Evolutionary conservation across 2,113 vertebrate species (phyloP).

Genomic region (Peromyscus californicus): DNA sequence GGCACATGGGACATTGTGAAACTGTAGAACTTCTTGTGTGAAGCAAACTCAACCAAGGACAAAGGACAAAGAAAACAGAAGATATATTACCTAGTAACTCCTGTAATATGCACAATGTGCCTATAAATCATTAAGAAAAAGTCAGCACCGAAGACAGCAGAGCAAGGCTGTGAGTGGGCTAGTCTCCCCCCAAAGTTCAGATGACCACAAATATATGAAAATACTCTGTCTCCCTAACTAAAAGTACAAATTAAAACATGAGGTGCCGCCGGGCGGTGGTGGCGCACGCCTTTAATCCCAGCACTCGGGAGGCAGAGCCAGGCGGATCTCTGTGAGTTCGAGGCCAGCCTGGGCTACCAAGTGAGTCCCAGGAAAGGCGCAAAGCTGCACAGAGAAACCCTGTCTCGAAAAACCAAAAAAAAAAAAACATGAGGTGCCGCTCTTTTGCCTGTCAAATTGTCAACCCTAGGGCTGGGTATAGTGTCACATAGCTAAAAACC

Average conservation of each 20-base stretch:
- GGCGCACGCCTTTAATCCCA: no score
- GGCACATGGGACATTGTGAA: background rate
- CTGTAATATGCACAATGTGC: background rate
- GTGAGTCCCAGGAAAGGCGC: no score
- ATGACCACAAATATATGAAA: background rate
- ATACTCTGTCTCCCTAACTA: background rate
- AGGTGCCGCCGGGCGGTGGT: no score
- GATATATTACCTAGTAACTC: background rate
- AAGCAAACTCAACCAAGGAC: background rate
- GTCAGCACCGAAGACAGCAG: background rate
- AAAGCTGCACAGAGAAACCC: no score
- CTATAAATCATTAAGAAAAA: background rate
- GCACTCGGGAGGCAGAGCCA: no score
- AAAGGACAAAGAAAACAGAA: background rate
- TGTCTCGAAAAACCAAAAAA: no score
- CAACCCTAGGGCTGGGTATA: background rate
- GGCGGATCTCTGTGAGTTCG: no score
- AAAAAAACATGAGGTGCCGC: background rate
- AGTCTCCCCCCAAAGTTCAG: slow-evolving; percentile 8
- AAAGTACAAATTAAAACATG: background rate
- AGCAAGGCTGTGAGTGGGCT: background rate
- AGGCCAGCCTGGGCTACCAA: no score
- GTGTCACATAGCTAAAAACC: background rate
- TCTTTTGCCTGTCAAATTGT: background rate
- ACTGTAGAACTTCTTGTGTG: background rate